These are phyloP conservation scores for Lophotriccus pileatus DNA, from an alignment of 2,797 vertebrate genomes.

Conservation along the genomic window DNA sequence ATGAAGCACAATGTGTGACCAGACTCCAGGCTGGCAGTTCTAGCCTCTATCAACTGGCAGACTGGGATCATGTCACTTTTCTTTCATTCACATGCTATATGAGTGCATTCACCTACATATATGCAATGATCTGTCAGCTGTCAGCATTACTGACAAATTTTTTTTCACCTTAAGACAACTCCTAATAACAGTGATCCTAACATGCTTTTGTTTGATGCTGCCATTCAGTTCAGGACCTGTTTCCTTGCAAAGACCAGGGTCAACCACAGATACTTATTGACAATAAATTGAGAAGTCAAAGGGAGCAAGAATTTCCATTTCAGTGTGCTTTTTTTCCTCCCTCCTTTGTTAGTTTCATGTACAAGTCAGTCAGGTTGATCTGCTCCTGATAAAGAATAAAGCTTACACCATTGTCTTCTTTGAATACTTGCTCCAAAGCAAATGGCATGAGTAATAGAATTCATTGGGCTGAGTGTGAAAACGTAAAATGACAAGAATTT, in stretches of 20 bases:
- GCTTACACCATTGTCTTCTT: rapidly evolving
- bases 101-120: neutral
- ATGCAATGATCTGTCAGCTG: neutral
- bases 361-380: neutral
- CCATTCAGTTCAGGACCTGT: neutral
- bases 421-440: neutral
- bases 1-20: neutral
- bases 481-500: neutral
- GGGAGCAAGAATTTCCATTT: neutral
- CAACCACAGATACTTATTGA: neutral
- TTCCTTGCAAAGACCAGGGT: neutral
- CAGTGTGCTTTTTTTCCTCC: neutral
- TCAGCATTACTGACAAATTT: neutral
- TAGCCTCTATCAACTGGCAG: neutral
- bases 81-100: neutral
- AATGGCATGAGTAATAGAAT: neutral
- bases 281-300: neutral
- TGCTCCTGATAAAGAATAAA: neutral
- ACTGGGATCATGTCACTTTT: neutral
- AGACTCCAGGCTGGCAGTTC: rapidly evolving
- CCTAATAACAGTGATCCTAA: neutral
- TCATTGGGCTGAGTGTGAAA: neutral
- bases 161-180: neutral
- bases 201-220: neutral
- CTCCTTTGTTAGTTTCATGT: neutral